Base-by-base conservation (phyloP, 2,797 vertebrate species). In the Morelia viridis region DNA sequence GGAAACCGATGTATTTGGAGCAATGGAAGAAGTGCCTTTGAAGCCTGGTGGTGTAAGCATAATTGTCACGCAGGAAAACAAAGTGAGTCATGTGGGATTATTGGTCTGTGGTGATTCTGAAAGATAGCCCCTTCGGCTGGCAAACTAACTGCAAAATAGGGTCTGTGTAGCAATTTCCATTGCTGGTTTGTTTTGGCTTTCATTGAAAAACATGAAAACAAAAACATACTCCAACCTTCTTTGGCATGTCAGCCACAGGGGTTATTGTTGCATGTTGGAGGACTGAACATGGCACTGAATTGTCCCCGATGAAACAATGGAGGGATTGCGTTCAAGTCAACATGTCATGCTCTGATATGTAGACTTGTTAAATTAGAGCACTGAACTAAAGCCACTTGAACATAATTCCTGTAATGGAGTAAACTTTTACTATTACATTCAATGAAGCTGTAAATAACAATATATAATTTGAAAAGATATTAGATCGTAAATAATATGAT, bases 1-100 rank as follows among this genome's bases (percentile, higher is more conserved):
- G 76, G 99, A 99, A 96, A 99, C 99, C 0, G 99, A 99, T 80
- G 99, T 99, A 83, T 99, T 99, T 65, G 99, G 99, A 80, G 99
- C 99, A 26, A 99, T 99, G 99, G 99, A 99, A 95, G 99, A 99
- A 95, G 98, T 99, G 91, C 98, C 99, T 0, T 95, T 99, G 89
- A 99, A 99, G 97, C 98, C 98, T 0, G 99, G 99, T 11, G 99
- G 99, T 92, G 98, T 96, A 92, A 97, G 98, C 96, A 98, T 99
- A 95, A 97, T 99, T 95, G 99, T 99, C 94, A 99, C 99, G 71
- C 99, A 99, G 95, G 98, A 98, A 96, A 99, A 99, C 97, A 99
- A 99, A 98, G 99, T 99, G 93, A 97, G 97, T 96, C 26, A 3
- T 91, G 91, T 12, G 12, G 7, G 24, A 92, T 95, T 95, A 91